A percentile compares a stretch with the other conserved stretches of the same genome.
phyloP scores from a whole-genome alignment of 2,888 invertebrate genomes.

The Prosapia bicincta region DNA sequence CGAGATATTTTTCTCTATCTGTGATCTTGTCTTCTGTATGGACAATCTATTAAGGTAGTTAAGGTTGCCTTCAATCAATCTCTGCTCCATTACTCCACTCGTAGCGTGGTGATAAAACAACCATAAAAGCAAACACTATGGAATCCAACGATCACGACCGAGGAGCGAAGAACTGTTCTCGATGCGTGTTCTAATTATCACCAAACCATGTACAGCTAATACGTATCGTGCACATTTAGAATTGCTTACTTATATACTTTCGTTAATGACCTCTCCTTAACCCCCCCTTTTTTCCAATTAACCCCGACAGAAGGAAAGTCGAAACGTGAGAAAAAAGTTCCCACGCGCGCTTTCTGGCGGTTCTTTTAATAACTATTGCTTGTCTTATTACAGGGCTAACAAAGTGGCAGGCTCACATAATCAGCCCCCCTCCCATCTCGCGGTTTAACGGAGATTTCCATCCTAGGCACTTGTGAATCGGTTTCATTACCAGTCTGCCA shows the following conservation, averaged over 20 bases:
- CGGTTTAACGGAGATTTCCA: constrained; percentile 20
- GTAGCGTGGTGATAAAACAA: too few species aligned
- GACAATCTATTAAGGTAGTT: too few species aligned
- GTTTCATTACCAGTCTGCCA: constrained; percentile 25
- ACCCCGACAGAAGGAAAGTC: neutral
- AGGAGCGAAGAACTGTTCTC: too few species aligned
- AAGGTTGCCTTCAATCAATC: too few species aligned
- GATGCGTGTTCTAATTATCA: neutral
- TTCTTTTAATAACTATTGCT: constrained; percentile 2
- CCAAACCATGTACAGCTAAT: neutral
- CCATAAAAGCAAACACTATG: too few species aligned
- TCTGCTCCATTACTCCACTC: too few species aligned
- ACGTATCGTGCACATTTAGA: neutral
- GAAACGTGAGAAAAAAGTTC: neutral
- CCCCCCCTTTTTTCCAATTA: neutral
- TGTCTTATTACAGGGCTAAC: neutral
- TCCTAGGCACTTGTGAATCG: constrained; percentile 13
- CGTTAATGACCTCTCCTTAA: neutral
- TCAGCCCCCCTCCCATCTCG: constrained; percentile 2
- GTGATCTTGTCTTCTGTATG: too few species aligned
- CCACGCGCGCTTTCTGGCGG: neutral
- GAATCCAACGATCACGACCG: too few species aligned
- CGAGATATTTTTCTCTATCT: too few species aligned
- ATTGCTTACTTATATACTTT: neutral
- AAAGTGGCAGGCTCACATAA: neutral